phyloP scores from a whole-genome alignment of 2,113 vertebrate genomes.

The Sus scrofa region DNA sequence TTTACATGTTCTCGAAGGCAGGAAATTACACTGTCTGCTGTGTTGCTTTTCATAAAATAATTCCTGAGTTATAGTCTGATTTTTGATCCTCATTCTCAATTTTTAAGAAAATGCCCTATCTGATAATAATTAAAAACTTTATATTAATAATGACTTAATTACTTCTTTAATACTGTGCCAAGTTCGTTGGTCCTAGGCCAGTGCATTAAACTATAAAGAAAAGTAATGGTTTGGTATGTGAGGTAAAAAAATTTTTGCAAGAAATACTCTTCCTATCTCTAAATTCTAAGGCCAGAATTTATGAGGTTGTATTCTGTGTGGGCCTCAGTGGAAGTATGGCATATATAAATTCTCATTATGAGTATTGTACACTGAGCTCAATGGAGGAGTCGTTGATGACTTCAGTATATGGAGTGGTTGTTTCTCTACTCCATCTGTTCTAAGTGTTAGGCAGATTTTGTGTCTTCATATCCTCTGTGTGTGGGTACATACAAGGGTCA shows the following conservation, averaged over 20 bases:
- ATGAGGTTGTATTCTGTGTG: not conserved
- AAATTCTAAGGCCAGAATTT: slow-evolving; percentile 27
- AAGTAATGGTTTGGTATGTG: slow-evolving; percentile 19
- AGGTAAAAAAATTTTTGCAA: not conserved
- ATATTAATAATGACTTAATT: slow-evolving; percentile 31
- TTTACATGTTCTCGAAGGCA: not conserved
- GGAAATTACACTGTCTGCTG: not conserved
- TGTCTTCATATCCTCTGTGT: not conserved
- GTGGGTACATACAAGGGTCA: not conserved
- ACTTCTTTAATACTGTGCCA: slow-evolving; percentile 32
- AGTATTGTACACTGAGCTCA: not conserved
- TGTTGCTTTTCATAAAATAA: slow-evolving; percentile 30
- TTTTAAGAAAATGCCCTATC: not conserved
- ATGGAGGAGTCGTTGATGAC: not conserved
- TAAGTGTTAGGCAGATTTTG: not conserved
- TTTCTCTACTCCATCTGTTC: not conserved
- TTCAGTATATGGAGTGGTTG: not conserved
- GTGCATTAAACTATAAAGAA: slow-evolving; percentile 21
- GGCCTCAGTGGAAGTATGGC: not conserved
- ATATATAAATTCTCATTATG: not conserved
- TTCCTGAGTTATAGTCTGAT: not conserved
- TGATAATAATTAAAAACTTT: slow-evolving; percentile 26
- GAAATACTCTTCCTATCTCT: slow-evolving; percentile 29
- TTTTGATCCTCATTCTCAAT: not conserved
- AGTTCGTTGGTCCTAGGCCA: slow-evolving; percentile 8